Conservation (phyloP, 2,797 vertebrate genomes). For the Vireo griseus region DNA sequence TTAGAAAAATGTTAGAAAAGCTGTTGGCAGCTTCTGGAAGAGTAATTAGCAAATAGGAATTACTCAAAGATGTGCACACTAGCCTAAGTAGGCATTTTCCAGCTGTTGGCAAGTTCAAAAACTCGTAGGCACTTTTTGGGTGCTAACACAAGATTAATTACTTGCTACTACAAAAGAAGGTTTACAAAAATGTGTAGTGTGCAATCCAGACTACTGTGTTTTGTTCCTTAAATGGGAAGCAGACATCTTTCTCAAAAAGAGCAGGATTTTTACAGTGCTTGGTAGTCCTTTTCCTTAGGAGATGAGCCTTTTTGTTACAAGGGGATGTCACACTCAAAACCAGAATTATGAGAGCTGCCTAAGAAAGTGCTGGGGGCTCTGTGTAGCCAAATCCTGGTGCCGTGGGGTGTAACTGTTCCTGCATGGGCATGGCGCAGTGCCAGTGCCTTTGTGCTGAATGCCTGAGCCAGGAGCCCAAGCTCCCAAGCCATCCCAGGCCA, state of each 20-base stretch:
- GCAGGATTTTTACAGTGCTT: background rate
- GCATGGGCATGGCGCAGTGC: fast-evolving
- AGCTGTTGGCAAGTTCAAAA: constrained; percentile 55
- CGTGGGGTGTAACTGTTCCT: background rate
- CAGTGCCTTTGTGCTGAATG: background rate
- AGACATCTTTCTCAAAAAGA: background rate
- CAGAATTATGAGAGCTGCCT: background rate
- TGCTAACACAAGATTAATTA: constrained; percentile 47
- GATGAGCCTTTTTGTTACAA: background rate
- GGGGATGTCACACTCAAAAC: background rate
- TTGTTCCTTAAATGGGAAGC: constrained; percentile 1
- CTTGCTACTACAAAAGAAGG: constrained; percentile 24
- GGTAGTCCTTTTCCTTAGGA: background rate
- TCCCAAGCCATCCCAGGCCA: fast-evolving
- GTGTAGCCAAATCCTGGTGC: background rate
- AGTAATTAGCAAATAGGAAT: constrained; percentile 66
- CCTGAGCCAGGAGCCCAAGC: background rate
- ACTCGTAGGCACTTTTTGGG: constrained; percentile 19
- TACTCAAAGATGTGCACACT: constrained; percentile 23
- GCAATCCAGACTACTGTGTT: background rate
- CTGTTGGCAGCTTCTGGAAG: constrained; percentile 58
- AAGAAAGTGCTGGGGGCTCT: background rate
- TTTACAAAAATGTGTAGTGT: background rate
- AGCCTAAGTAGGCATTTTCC: constrained; percentile 58
- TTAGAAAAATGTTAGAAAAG: constrained; percentile 60